Percentiles rank a stretch among this genome's conserved stretches.
Evolutionary conservation across 2,888 invertebrate genomes (phyloP).

Genomic region (Drosophila anomalipes): DNA sequence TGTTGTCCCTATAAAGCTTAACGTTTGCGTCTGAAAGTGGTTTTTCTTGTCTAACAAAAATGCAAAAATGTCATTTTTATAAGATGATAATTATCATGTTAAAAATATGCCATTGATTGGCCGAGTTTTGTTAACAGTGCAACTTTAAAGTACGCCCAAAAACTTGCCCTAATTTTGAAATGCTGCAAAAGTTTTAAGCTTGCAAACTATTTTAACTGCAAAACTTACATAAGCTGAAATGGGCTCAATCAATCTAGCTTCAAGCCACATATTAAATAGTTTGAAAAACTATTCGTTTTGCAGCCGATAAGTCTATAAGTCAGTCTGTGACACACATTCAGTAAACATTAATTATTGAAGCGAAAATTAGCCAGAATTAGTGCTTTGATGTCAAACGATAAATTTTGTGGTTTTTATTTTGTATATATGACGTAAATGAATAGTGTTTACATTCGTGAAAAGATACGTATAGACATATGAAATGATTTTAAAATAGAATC

Average conservation of each 20-base stretch:
- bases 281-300: background rate
- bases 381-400: background rate
- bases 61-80: constrained; percentile 1
- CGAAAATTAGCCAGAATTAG: constrained; percentile 1
- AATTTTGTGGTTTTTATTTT: background rate
- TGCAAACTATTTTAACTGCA: background rate
- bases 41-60: constrained; percentile 37
- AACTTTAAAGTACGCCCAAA: background rate
- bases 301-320: background rate
- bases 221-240: background rate
- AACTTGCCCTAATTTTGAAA: background rate
- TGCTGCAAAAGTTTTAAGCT: background rate
- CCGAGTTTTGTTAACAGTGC: background rate
- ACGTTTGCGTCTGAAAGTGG: constrained; percentile 8
- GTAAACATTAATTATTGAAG: constrained; percentile 4
- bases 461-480: background rate
- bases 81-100: background rate
- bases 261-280: background rate
- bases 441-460: background rate
- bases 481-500: background rate
- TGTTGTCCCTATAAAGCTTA: constrained; percentile 8
- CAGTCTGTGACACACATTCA: background rate
- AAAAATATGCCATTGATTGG: background rate
- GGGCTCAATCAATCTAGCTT: background rate
- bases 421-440: background rate